phyloP scores from a whole-genome alignment of 2,797 vertebrate genomes.

The Petrocephalus schoutedeni region DNA sequence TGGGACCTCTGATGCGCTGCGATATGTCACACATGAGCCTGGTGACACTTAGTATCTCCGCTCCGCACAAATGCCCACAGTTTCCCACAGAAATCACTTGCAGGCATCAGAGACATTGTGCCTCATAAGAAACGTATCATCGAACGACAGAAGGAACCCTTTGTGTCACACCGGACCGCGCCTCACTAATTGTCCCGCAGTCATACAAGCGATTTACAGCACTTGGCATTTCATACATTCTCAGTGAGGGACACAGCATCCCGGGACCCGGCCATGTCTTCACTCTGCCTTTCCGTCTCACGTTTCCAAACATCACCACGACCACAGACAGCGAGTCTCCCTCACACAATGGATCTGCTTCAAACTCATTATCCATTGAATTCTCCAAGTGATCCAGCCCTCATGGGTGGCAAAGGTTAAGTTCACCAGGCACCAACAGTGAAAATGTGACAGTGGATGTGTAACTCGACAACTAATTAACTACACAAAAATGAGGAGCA shows the following conservation, averaged over 20 bases:
- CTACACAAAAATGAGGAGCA: not conserved
- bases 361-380: slow-evolving; percentile 38
- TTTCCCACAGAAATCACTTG: not conserved
- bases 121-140: not conserved
- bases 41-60: not conserved
- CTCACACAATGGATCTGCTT: slow-evolving; percentile 43
- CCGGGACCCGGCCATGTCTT: slow-evolving; percentile 41
- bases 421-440: slow-evolving; percentile 33
- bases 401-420: slow-evolving; percentile 38
- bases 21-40: not conserved
- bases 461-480: not conserved
- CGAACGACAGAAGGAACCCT: not conserved
- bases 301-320: slow-evolving; percentile 43
- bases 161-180: not conserved
- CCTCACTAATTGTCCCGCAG: slow-evolving; percentile 6
- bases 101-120: not conserved
- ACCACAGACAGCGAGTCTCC: slow-evolving; percentile 47
- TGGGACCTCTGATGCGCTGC: not conserved
- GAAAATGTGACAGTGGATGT: not conserved
- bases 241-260: slow-evolving; percentile 28
- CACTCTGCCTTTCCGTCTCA: slow-evolving; percentile 45
- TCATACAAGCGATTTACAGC: slow-evolving; percentile 2
- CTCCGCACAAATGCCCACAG: not conserved
- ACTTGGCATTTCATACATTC: not conserved
- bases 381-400: slow-evolving; percentile 31